A percentile compares a stretch with the other conserved stretches of the same genome.
Conservation (phyloP, 2,797 vertebrate species). For the Nannoperca obscura region DNA sequence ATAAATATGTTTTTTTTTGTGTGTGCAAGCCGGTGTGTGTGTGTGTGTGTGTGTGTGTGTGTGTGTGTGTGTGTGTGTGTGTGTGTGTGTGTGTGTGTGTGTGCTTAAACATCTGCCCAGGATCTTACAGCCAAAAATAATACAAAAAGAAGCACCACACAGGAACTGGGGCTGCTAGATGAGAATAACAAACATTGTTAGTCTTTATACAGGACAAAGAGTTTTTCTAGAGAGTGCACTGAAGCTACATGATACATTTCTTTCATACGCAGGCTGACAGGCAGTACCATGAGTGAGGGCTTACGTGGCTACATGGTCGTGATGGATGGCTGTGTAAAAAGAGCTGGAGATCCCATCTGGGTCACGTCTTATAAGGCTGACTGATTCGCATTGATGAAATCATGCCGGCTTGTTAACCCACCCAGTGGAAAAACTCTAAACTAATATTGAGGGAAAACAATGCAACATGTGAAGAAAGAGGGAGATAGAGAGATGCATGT, state of each 20-base stretch:
- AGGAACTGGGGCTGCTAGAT: slow-evolving; percentile 57
- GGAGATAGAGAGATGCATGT: slow-evolving; percentile 65
- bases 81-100: too few species aligned
- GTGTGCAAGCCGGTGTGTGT: neutral
- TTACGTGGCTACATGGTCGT: slow-evolving; percentile 47
- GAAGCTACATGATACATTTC: slow-evolving; percentile 66
- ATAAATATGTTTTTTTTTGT: slow-evolving; percentile 38
- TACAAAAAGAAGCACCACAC: slow-evolving; percentile 38
- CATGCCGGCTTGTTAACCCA: slow-evolving; percentile 75
- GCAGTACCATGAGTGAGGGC: slow-evolving; percentile 52
- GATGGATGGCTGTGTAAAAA: slow-evolving; percentile 74
- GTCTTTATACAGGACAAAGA: slow-evolving; percentile 39
- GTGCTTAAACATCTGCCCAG: slow-evolving; percentile 60
- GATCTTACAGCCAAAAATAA: slow-evolving; percentile 62
- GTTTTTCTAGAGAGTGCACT: slow-evolving; percentile 37
- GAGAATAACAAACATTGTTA: slow-evolving; percentile 63
- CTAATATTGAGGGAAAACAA: slow-evolving; percentile 70
- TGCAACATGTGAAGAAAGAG: slow-evolving; percentile 46
- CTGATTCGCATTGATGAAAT: slow-evolving; percentile 80
- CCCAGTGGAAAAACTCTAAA: slow-evolving; percentile 67
- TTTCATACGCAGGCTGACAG: slow-evolving; percentile 59
- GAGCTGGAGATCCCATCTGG: slow-evolving; percentile 75
- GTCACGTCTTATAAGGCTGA: slow-evolving; percentile 77
- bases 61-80: too few species aligned
- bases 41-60: too few species aligned